Evolutionary conservation across 1,140 invertebrate species (phyloP), one percentile per base, ranked within the genome.

Genomic region (Achroia grisella): DNA sequence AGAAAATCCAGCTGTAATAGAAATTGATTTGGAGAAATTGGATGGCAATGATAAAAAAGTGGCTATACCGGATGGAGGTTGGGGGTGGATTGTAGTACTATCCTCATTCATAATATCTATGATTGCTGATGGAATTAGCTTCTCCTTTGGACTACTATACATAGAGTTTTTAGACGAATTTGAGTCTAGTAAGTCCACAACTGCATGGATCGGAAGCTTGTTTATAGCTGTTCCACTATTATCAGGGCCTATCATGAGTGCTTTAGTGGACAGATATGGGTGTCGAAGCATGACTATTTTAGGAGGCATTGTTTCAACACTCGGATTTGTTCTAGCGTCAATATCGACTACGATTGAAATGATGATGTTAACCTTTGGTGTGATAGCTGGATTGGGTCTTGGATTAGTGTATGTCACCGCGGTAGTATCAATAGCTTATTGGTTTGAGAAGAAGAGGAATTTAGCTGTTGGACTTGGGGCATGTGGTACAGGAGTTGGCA

Each of bases 41-140:
- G 67, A 59, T 15, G 23, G 44, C 10, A 54, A 61, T 39, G 52
- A 61, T 0, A 45, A 52, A 15, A 89, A 88, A 57, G 83, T 89
- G 0, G 84, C 85, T 15, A 88, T 92, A 13, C 92, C 92, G 0
- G 92, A 93, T 46, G 92, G 92, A 8, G 91, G 90, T 17, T 95
- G 91, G 91, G 95, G 96, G 0, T 97, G 96, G 96, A 89, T 97
- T 8, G 93, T 98, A 0, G 95, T 97, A 0, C 71, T 92, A 2
- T 90, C 95, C 0, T 95, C 95, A 0, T 89, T 98, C 42, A 68
- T 97, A 29, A 92, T 97, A 31, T 96, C 95, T 14, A 90, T 97
- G 81, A 94, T 98, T n/a, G 94, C 95, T n/a, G 97, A 98, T 76
- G 97, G 97, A 0, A 92, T 98, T 8, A 95, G 95, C 23, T 97